Evolutionary conservation across 2,797 vertebrate genomes (phyloP).

Genomic region (Spheniscus humboldti): DNA sequence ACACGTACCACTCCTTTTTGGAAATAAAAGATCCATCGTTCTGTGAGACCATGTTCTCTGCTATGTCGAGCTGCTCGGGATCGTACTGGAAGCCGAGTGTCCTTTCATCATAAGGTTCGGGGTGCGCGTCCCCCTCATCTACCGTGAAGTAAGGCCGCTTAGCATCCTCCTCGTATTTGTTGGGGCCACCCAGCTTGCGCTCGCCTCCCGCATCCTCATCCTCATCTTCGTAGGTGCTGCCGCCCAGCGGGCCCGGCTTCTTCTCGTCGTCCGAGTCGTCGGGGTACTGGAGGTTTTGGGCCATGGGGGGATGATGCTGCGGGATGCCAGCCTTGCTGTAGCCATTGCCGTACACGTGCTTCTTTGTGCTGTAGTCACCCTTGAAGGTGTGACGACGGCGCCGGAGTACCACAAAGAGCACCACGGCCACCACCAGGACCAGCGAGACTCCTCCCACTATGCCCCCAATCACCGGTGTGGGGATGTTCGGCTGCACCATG

Average conservation of each 20-base stretch:
- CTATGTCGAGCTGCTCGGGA: slow-evolving; percentile 89
- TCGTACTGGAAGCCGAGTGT: slow-evolving; percentile 96
- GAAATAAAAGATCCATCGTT: slow-evolving; percentile 99
- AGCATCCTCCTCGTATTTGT: slow-evolving; percentile 84
- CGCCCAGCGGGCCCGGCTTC: slow-evolving; percentile 86
- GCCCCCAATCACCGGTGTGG: slow-evolving; percentile 86
- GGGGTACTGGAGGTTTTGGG: slow-evolving; percentile 95
- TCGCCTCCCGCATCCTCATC: slow-evolving; percentile 81
- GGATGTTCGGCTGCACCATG: slow-evolving; percentile 74
- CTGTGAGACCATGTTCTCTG: slow-evolving; percentile 97
- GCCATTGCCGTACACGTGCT: slow-evolving; percentile 95
- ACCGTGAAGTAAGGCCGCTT: slow-evolving; percentile 98
- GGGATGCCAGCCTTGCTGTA: slow-evolving; percentile 94
- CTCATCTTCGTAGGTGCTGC: slow-evolving; percentile 85
- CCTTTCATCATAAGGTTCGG: slow-evolving; percentile 89
- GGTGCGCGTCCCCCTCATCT: slow-evolving; percentile 89
- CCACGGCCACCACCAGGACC: slow-evolving; percentile 81
- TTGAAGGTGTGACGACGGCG: slow-evolving; percentile 97
- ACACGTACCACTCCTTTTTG: slow-evolving; percentile 99
- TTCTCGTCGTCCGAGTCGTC: slow-evolving; percentile 97
- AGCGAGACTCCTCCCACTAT: slow-evolving; percentile 87
- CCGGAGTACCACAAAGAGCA: slow-evolving; percentile 89
- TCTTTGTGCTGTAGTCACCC: slow-evolving; percentile 99
- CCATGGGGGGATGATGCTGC: slow-evolving; percentile 85
- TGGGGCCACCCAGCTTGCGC: slow-evolving; percentile 67